These are phyloP conservation scores for Emys orbicularis DNA, from an alignment of 2,797 vertebrate species.

Conservation along the genomic window DNA sequence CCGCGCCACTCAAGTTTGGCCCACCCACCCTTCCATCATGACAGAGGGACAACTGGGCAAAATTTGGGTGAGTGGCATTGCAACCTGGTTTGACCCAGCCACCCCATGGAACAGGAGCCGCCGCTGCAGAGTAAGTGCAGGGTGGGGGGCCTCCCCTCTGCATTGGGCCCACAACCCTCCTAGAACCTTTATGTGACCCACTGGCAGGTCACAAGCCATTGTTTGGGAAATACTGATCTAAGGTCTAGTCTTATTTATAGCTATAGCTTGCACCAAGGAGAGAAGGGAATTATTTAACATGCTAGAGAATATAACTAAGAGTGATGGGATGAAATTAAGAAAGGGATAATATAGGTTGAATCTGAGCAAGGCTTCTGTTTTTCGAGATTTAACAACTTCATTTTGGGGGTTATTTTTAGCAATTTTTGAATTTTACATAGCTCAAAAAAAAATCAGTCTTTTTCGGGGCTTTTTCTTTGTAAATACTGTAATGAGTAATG, in stretches of 20 bases:
- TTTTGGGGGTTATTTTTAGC: not conserved
- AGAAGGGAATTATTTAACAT: conserved; percentile 6
- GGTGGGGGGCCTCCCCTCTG: too few relatives aligned
- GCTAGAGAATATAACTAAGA: not conserved
- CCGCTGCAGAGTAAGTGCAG: not conserved
- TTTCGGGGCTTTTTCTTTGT: not conserved
- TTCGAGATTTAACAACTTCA: not conserved
- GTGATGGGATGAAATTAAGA: conserved; percentile 20
- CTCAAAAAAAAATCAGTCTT: not conserved
- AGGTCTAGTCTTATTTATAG: conserved; percentile 1
- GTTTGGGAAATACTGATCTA: not conserved
- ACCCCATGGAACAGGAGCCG: not conserved
- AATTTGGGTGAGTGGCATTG: not conserved
- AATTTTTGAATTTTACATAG: not conserved
- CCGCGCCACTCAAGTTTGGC: not conserved
- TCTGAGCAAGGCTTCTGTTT: not conserved
- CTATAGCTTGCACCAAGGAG: not conserved
- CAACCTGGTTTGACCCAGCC: not conserved
- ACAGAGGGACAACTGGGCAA: not conserved
- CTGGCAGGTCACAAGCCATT: not conserved
- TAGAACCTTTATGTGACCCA: not conserved
- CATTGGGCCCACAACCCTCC: too few relatives aligned
- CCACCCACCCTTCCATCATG: not conserved
- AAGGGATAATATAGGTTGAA: not conserved
- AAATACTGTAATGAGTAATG: not conserved